Evolutionary conservation across 2,888 invertebrate genomes (phyloP).

Genomic region (Pseudococcus viburni): DNA sequence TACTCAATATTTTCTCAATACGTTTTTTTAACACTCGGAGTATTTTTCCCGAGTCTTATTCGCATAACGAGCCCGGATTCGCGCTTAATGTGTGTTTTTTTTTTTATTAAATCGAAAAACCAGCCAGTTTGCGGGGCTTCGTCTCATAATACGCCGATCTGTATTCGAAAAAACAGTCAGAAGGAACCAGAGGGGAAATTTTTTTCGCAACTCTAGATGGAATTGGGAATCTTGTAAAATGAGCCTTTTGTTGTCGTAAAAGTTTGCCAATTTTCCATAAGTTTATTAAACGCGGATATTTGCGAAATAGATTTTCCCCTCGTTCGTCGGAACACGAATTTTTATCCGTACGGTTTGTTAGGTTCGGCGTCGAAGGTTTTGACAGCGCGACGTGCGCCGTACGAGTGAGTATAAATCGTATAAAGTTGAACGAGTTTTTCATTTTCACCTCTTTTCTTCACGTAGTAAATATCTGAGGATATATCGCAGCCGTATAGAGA

Average conservation of each 20-base stretch:
- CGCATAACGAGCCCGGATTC: background rate
- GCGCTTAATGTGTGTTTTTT: conserved; percentile 1
- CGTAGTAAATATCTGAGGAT: background rate
- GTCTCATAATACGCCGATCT: background rate
- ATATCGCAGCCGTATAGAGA: background rate
- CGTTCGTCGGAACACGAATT: background rate
- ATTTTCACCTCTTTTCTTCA: background rate
- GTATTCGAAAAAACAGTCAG: background rate
- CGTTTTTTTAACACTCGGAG: background rate
- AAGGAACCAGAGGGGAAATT: background rate
- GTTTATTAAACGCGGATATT: conserved; percentile 28
- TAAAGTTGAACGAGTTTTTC: conserved; percentile 7
- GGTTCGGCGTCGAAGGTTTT: conserved; percentile 1
- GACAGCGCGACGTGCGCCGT: background rate
- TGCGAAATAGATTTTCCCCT: background rate
- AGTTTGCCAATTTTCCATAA: conserved; percentile 38
- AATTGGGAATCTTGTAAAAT: conserved; percentile 21
- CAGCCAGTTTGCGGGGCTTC: background rate
- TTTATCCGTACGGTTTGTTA: conserved; percentile 4
- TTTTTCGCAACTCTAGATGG: background rate
- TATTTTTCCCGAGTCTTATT: background rate
- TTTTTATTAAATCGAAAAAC: background rate
- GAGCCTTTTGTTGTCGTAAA: conserved; percentile 36
- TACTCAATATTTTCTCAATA: conserved; percentile 10
- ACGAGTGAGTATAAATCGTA: background rate